phyloP scores from a whole-genome alignment of 92 coral and sea anemone species.

The Umimayanthus chanpuru region DNA sequence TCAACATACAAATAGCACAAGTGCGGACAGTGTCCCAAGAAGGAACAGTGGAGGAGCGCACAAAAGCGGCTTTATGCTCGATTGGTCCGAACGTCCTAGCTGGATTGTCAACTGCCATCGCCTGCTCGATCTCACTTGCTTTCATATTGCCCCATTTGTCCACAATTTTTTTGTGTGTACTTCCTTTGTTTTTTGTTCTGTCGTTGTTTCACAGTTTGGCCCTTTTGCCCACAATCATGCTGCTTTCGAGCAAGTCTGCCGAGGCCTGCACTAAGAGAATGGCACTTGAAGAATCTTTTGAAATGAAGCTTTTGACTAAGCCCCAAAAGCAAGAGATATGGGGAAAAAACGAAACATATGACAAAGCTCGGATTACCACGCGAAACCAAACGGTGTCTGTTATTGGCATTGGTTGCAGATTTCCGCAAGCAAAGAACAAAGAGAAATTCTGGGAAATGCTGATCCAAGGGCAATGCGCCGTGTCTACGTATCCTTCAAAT shows the following conservation, averaged over 20 bases:
- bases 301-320: slow-evolving; percentile 25
- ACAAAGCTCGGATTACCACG: background rate
- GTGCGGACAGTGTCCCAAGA: slow-evolving; percentile 45
- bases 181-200: slow-evolving; percentile 55
- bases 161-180: slow-evolving; percentile 50
- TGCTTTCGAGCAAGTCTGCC: slow-evolving; percentile 46
- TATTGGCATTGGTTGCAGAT: slow-evolving; percentile 81
- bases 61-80: slow-evolving; percentile 34
- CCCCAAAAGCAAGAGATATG: background rate
- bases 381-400: slow-evolving; percentile 47
- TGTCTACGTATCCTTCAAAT: slow-evolving; percentile 41
- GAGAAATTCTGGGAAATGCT: slow-evolving; percentile 48
- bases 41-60: slow-evolving; percentile 27
- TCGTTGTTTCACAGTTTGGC: slow-evolving; percentile 62
- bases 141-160: slow-evolving; percentile 58
- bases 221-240: slow-evolving; percentile 51
- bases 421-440: slow-evolving; percentile 64
- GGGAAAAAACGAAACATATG: background rate
- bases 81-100: slow-evolving; percentile 44
- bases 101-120: slow-evolving; percentile 35
- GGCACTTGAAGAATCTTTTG: slow-evolving; percentile 41
- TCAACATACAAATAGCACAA: slow-evolving; percentile 50
- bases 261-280: slow-evolving; percentile 21
- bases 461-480: slow-evolving; percentile 13
- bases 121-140: slow-evolving; percentile 69